Evolutionary conservation across 2,797 vertebrate genomes (phyloP), one percentile per base, ranked within the genome.

Genomic region (Hippocampus kuda): DNA sequence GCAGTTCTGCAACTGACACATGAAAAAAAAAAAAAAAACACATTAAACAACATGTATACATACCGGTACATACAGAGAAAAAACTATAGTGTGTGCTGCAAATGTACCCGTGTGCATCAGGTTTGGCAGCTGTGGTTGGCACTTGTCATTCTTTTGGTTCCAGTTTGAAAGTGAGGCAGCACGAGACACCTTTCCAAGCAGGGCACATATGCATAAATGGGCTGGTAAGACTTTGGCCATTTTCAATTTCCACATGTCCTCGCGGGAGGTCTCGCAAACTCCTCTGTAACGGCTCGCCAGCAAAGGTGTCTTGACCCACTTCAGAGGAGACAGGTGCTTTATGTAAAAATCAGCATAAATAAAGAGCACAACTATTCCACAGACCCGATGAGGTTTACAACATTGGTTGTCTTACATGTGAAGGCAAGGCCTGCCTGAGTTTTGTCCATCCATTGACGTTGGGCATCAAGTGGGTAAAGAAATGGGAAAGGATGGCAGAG

Each of bases 251-350:
- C 89, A 91, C 9, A 78, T 82, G 48, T 91, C 88, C 66, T 85
- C 77, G 66, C 85, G 85, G 71, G 90, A 84, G 70, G 85, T 89
- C 70, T 93, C 90, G 68, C 84, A 88, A 78, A 92, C 91, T 79
- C 92, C 85, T 86, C 92, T 87, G 73, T 95, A 78, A 65, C 90
- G 89, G 71, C 92, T 89, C 62, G 90, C 90, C 77, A 97, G 79
- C 76, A 99, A 89, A 54, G 95, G 92, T 41, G 82, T 87, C 81
- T 92, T 93, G 57, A 95, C 79, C 96, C 97, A 98, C 97, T 99
- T 81, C 48, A 84, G 60, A 74, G 38, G 1, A 73, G 2, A 1
- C 26, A 24, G 46, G 22, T 18, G 26, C 16, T 22, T 51, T 0
- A 26, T 73, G 10, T 70, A 64, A 41, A 18, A 10, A 57, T 30